Evolutionary conservation across 2,888 invertebrate species (phyloP), one percentile per base, ranked within the genome.

Genomic region (Trachelus iudaicus): DNA sequence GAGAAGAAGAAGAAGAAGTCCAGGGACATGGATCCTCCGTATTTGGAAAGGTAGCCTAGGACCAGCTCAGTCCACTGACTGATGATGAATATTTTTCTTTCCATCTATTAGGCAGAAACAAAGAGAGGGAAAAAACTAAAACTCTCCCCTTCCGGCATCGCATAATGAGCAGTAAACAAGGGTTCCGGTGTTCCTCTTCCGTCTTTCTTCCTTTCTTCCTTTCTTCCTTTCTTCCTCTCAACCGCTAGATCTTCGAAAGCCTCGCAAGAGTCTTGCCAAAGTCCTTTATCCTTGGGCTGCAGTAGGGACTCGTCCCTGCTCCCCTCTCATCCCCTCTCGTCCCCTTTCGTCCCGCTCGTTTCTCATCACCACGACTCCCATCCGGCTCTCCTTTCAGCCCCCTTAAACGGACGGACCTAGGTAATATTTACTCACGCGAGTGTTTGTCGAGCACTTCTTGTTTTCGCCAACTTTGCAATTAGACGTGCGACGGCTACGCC

Each of bases 121-220:
- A 77, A 12, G 76, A 79, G 11, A 33, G 40, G 73, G 13, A 73
- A 33, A 76, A 77, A 78, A 69, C 79, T 77, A 69, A 80, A 84
- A 83, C 84, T 83, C 85, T 83, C 81, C 76, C 73, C 82, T 78
- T 87, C 83, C 83, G 83, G 81, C 85, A 85, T 81, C 83, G 80
- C 81, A 86, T 90, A 90, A 90, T 88, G 89, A 90, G 87, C 86
- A 89, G 89, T 90, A 90, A 90, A 90, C 89, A 90, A 87, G 83
- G 82, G 83, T 83, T 84, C 79, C 81, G 6, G 6, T 40, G 40
- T 84, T 34, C 35, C n/a, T 34, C 34, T 23, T 33, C 73, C 79
- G 69, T 80, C 82, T 77, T 77, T 77, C 74, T 76, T 77, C 76
- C 81, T 81, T 79, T 81, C n/a, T 77, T 77, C 76, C 82, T 82